Percentiles rank a stretch among this genome's conserved stretches.
Conservation (phyloP, 1,140 invertebrate species). For the Liolophura sinensis region DNA sequence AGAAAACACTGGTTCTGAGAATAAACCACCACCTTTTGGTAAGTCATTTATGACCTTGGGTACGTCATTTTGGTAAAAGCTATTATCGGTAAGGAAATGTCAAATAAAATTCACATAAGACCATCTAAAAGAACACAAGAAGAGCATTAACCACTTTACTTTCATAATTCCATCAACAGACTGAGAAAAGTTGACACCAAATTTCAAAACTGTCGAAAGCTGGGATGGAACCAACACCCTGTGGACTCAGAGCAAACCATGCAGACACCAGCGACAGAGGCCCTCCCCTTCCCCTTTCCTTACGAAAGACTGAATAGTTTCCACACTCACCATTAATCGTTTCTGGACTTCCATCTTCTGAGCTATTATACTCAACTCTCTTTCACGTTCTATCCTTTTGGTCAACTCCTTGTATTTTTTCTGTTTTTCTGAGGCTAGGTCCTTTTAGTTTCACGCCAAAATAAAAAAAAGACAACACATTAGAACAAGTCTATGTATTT, state of each 20-base stretch:
- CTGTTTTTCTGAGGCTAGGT: conserved; percentile 67
- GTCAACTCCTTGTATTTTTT: conserved; percentile 77
- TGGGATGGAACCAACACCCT: not conserved
- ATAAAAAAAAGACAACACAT: conserved; percentile 12
- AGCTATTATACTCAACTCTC: conserved; percentile 77
- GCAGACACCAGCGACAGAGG: conserved; percentile 3
- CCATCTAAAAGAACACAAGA: too few species aligned
- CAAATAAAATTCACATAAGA: too few species aligned
- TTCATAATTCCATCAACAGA: not conserved
- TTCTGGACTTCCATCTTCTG: conserved; percentile 82
- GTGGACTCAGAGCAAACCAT: not conserved
- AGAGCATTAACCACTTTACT: too few species aligned
- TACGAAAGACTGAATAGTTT: too few species aligned
- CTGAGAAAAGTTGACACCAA: conserved; percentile 7
- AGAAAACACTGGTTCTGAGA: too few species aligned
- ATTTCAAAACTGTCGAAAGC: conserved; percentile 4
- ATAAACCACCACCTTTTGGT: too few species aligned
- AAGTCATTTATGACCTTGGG: too few species aligned
- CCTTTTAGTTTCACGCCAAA: conserved; percentile 45
- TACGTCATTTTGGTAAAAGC: too few species aligned
- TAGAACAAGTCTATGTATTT: not conserved
- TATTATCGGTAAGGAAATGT: too few species aligned
- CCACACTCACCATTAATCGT: conserved; percentile 63
- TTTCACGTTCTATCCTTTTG: conserved; percentile 81
- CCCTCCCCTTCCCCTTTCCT: not conserved